Evolutionary conservation across 2,113 vertebrate species (phyloP), one percentile per base, ranked within the genome.

Genomic region (Hiodon tergisus): DNA sequence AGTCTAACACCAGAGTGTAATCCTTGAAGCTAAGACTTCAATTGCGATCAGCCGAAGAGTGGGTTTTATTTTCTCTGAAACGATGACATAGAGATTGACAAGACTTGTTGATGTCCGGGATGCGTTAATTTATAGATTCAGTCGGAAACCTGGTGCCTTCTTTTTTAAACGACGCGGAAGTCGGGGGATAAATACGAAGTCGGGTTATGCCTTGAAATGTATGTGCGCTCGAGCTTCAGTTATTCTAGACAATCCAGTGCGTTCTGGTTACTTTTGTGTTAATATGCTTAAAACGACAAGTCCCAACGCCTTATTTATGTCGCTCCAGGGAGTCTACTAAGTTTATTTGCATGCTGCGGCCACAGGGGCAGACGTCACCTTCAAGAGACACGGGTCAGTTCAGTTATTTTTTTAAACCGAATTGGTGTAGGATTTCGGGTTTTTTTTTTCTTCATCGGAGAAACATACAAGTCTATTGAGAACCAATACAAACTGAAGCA

Each of bases 91-190:
- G 65, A 81, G 80, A 71, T 78, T 76, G 31, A 81, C 77, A 71
- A 78, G 87, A 91, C 90, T 90, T 91, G 90, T 91, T 92, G 89
- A 89, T 88, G 81, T 77, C 76, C 31, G 79, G 74, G 74, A 82
- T 81, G 75, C 80, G 78, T 75, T 80, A 81, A 83, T 87, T 79
- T 67, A 63, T 61, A 79, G 81, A 75, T 59, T 69, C 54, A 78
- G 76, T 71, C 71, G 46, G 68, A 71, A 72, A 74, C 59, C 81
- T 11, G 54, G 11, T 6, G 63, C 46, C 31, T 69, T 48, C 10
- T 48, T 65, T 68, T 74, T 68, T 67, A n/a, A 53, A 13, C 17
- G 60, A 17, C 61, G 13, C 51, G 52, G 63, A 5, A n/a, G 5
- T 31, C 54, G 62, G 62, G 51, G 50, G 57, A 16, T 47, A 51